A percentile compares a stretch with the other conserved stretches of the same genome.
Evolutionary conservation across 37 sponge, comb jelly and placozoan genomes (phyloP).

Genomic region (Haliclona indistincta): DNA sequence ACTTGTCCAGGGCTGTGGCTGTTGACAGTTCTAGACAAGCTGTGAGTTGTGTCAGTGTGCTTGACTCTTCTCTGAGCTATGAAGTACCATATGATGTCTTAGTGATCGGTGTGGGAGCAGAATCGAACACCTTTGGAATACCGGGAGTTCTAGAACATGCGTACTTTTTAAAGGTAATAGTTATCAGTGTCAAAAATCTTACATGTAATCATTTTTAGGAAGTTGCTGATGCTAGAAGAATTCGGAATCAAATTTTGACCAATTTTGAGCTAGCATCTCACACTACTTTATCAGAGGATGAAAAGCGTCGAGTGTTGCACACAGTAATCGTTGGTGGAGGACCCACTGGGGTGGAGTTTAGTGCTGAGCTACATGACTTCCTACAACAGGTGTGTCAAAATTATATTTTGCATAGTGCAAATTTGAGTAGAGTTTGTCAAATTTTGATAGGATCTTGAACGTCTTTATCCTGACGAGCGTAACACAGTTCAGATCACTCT

Average conservation of each 20-base stretch:
- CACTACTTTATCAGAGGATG: conserved; percentile 19
- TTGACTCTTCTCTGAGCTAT: conserved; percentile 54
- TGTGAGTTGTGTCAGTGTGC: conserved; percentile 60
- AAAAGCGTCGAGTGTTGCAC: conserved; percentile 71
- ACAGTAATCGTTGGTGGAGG: conserved; percentile 91
- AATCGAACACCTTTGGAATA: conserved; percentile 71
- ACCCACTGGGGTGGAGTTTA: conserved; percentile 93
- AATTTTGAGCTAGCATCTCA: conserved; percentile 87
- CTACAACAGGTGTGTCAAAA: conserved; percentile 60
- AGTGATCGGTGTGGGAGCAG: conserved; percentile 85
- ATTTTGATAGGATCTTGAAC: conserved; percentile 56
- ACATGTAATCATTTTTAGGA: conserved; percentile 48
- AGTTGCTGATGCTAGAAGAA: conserved; percentile 75
- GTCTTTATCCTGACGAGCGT: conserved; percentile 64
- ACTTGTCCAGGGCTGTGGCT: conserved; percentile 61
- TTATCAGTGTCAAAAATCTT: not conserved
- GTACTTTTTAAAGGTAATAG: conserved; percentile 81
- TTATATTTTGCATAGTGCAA: not conserved
- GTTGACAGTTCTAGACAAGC: conserved; percentile 42
- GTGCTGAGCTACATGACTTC: conserved; percentile 95
- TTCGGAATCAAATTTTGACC: conserved; percentile 68
- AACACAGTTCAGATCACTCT: conserved; percentile 65
- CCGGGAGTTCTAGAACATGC: conserved; percentile 89
- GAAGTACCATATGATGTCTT: conserved; percentile 67
- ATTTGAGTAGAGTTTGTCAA: not conserved